Evolutionary conservation across 1,140 invertebrate species (phyloP).

Genomic region (Helicoverpa armigera): DNA sequence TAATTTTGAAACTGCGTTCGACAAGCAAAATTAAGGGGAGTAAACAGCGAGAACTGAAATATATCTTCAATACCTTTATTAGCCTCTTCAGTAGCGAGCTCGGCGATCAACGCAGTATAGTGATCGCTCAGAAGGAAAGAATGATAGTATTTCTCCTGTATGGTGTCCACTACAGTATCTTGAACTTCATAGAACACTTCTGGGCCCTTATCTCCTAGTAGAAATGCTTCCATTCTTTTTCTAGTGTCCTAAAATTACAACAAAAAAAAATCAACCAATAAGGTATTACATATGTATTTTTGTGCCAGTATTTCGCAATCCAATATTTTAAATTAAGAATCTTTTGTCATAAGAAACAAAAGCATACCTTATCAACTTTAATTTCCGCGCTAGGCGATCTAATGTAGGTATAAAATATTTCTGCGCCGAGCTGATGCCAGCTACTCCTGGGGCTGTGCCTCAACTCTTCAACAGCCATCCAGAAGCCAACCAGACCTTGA

Average conservation of each 20-base stretch:
- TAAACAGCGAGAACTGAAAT: no score
- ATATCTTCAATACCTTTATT: slow-evolving; percentile 75
- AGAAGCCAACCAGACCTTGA: slow-evolving; percentile 94
- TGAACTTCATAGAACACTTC: slow-evolving; percentile 96
- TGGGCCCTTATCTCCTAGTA: slow-evolving; percentile 94
- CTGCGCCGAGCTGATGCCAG: slow-evolving; percentile 95
- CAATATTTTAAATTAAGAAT: background rate
- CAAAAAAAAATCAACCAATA: background rate
- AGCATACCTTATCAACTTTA: slow-evolving; percentile 90
- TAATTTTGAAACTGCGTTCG: no score
- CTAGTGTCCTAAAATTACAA: slow-evolving; percentile 85
- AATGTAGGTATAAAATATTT: slow-evolving; percentile 96
- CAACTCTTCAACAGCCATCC: slow-evolving; percentile 95
- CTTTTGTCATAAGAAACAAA: no score
- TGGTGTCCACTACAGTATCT: slow-evolving; percentile 91
- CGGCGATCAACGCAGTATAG: slow-evolving; percentile 92
- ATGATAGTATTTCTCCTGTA: slow-evolving; percentile 96
- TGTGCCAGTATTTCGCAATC: background rate
- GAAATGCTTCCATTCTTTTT: slow-evolving; percentile 95
- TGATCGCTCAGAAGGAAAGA: slow-evolving; percentile 95
- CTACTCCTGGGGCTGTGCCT: slow-evolving; percentile 90
- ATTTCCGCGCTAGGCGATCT: slow-evolving; percentile 92
- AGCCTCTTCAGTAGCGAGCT: slow-evolving; percentile 90
- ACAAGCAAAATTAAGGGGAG: no score
- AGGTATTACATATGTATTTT: no score